Conservation (phyloP, 2,797 vertebrate genomes). For the Etheostoma nigrum region DNA sequence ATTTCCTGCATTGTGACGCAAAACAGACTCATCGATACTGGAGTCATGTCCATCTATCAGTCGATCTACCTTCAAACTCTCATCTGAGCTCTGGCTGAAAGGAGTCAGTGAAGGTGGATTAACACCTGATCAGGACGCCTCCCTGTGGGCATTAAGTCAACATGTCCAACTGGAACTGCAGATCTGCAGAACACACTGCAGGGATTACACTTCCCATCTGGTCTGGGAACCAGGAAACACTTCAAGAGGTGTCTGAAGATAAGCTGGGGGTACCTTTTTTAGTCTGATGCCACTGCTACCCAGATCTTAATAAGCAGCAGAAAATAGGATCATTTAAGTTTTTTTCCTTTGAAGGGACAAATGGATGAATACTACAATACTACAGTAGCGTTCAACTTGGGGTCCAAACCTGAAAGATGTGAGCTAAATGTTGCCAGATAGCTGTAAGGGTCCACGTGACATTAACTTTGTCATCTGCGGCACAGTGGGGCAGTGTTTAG, state of each 20-base stretch:
- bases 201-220: background rate
- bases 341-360: constrained; percentile 3
- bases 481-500: constrained; percentile 24
- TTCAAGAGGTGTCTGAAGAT: background rate
- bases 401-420: constrained; percentile 1
- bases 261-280: background rate
- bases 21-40: constrained; percentile 10
- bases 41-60: background rate
- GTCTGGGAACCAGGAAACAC: background rate
- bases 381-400: background rate
- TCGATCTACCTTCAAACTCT: background rate
- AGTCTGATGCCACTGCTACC: background rate
- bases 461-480: constrained; percentile 1
- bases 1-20: constrained; percentile 1
- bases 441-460: background rate
- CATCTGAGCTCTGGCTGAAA: background rate
- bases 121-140: background rate
- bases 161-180: background rate
- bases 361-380: background rate
- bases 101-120: background rate
- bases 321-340: background rate
- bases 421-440: background rate
- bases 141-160: background rate
- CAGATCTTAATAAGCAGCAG: background rate
- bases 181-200: background rate